phyloP scores from a whole-genome alignment of 2,888 invertebrate species.

The Strigamia transsilvanica region DNA sequence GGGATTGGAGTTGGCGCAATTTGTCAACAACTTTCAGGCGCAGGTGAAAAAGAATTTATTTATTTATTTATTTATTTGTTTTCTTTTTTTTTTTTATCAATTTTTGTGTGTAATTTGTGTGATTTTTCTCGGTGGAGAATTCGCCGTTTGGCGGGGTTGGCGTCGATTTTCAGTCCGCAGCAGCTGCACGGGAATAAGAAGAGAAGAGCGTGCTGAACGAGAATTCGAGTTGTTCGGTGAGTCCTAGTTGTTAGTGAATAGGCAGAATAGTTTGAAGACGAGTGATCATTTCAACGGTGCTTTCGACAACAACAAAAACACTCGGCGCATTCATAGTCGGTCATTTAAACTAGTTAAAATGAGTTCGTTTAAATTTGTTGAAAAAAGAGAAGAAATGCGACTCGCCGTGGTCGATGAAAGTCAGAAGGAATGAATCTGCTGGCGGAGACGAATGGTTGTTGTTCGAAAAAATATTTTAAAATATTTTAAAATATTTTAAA shows the following conservation, averaged over 20 bases:
- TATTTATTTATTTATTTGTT: too few species aligned
- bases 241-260: not conserved
- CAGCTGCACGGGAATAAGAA: constrained; percentile 6
- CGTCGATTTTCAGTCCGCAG: constrained; percentile 7
- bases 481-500: too few species aligned
- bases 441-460: not conserved
- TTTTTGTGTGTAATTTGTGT: not conserved
- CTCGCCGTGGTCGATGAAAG: not conserved
- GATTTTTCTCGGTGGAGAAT: not conserved
- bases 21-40: not conserved
- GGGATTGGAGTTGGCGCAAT: constrained; percentile 56
- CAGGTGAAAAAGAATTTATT: not conserved
- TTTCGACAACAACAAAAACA: too few species aligned
- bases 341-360: too few species aligned
- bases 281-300: not conserved
- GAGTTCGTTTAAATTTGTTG: too few species aligned
- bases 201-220: not conserved
- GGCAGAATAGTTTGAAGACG: not conserved
- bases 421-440: not conserved
- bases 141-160: constrained; percentile 46
- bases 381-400: constrained; percentile 58
- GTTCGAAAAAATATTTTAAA: too few species aligned
- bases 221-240: not conserved
- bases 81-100: not conserved
- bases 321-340: too few species aligned